Evolutionary conservation across 2,113 vertebrate species (phyloP).

Genomic region (Eretmochelys imbricata): DNA sequence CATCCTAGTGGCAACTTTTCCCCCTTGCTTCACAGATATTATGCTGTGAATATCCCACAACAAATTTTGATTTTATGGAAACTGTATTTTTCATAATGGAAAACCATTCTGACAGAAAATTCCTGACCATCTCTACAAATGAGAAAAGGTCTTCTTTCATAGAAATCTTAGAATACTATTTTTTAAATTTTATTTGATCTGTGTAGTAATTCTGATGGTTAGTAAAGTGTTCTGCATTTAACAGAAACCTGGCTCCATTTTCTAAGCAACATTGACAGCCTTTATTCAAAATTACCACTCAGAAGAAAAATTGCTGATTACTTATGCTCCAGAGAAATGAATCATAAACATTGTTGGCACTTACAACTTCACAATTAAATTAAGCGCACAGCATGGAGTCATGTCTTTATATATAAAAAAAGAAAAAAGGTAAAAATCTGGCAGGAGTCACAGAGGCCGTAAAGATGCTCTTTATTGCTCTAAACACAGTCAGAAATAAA

Average conservation of each 20-base stretch:
- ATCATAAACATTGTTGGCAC: conserved; percentile 40
- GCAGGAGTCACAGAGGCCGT: neutral
- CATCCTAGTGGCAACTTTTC: too few relatives aligned
- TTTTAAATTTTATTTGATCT: neutral
- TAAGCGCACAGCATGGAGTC: neutral
- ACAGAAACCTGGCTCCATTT: neutral
- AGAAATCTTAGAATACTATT: neutral
- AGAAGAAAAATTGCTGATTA: neutral
- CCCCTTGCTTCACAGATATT: too few relatives aligned
- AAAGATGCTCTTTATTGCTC: conserved; percentile 16
- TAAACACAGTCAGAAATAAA: conserved; percentile 48
- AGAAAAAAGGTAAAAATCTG: conserved; percentile 21
- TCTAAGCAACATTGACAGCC: neutral
- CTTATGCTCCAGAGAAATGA: neutral
- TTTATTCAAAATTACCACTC: conserved; percentile 9
- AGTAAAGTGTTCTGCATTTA: neutral
- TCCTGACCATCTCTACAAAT: neutral
- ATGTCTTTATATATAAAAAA: conserved; percentile 2
- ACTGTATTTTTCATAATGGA: neutral
- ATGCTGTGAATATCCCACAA: neutral
- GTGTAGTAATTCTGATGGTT: neutral
- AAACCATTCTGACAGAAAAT: neutral
- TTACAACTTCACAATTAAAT: conserved; percentile 48
- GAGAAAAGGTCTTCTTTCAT: neutral
- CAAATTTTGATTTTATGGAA: neutral